Evolutionary conservation across 2,113 vertebrate genomes (phyloP).

Genomic region (Channa maculata): DNA sequence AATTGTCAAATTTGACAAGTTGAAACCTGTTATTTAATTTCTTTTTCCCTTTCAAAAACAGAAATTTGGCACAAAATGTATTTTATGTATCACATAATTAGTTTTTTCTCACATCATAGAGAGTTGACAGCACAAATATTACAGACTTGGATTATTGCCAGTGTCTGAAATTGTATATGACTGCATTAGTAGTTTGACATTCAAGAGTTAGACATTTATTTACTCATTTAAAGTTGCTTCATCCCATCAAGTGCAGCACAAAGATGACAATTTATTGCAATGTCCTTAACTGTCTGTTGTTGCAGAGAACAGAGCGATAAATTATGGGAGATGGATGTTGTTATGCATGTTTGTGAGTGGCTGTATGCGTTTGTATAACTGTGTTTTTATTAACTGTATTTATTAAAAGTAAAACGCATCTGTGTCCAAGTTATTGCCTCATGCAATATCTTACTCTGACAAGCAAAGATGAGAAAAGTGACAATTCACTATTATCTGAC

Average conservation of each 20-base stretch:
- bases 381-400: conserved; percentile 22
- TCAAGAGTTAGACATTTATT: neutral
- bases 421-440: neutral
- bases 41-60: too few relatives aligned
- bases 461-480: conserved; percentile 5
- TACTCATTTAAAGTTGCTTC: conserved; percentile 3
- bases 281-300: conserved; percentile 23
- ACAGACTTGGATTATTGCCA: neutral
- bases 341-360: neutral
- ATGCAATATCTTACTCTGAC: neutral
- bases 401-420: conserved; percentile 16
- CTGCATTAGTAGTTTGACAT: conserved; percentile 8
- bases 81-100: neutral
- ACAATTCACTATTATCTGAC: conserved; percentile 18
- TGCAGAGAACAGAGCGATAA: neutral
- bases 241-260: conserved; percentile 1
- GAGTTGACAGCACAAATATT: neutral
- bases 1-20: too few relatives aligned
- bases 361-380: neutral
- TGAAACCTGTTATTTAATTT: too few relatives aligned
- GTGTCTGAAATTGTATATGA: neutral
- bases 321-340: conserved; percentile 5
- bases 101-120: neutral
- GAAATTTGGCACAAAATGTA: too few relatives aligned
- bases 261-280: conserved; percentile 23